A percentile compares a stretch with the other conserved stretches of the same genome.
Conservation (phyloP, 2,888 invertebrate genomes). For the Lymantria monacha region DNA sequence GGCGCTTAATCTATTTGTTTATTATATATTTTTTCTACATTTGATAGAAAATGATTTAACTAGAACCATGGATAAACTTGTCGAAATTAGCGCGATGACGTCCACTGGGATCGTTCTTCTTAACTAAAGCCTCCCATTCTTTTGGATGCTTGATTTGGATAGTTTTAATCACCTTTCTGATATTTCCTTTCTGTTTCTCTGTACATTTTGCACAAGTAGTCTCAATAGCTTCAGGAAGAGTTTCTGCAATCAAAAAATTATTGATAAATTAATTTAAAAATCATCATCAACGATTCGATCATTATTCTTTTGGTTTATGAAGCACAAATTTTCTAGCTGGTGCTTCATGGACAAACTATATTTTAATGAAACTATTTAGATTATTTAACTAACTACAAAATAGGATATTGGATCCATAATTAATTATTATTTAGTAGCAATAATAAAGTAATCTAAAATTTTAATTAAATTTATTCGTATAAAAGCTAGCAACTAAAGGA, state of each 20-base stretch:
- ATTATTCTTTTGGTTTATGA: too few relatives aligned
- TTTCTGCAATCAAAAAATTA: conserved; percentile 68
- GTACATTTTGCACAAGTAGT: conserved; percentile 87
- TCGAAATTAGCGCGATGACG: conserved; percentile 84
- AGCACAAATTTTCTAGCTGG: too few relatives aligned
- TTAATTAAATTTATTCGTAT: too few relatives aligned
- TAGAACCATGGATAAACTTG: conserved; percentile 64
- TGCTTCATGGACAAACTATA: too few relatives aligned
- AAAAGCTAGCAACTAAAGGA: too few relatives aligned
- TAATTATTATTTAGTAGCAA: too few relatives aligned
- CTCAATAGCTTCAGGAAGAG: conserved; percentile 86
- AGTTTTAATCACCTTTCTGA: conserved; percentile 84
- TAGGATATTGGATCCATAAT: too few relatives aligned
- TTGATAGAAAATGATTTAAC: conserved; percentile 39
- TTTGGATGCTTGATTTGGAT: conserved; percentile 85
- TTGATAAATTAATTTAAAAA: not conserved
- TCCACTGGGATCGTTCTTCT: conserved; percentile 87
- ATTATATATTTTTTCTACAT: not conserved
- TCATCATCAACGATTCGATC: too few relatives aligned
- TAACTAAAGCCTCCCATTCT: conserved; percentile 85
- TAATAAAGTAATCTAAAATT: too few relatives aligned
- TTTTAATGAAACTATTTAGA: too few relatives aligned
- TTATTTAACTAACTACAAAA: too few relatives aligned
- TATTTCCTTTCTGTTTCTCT: conserved; percentile 84
- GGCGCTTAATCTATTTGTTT: not conserved